Conservation (phyloP, 2,797 vertebrate genomes). For the Parauchenoglanis ngamensis region DNA sequence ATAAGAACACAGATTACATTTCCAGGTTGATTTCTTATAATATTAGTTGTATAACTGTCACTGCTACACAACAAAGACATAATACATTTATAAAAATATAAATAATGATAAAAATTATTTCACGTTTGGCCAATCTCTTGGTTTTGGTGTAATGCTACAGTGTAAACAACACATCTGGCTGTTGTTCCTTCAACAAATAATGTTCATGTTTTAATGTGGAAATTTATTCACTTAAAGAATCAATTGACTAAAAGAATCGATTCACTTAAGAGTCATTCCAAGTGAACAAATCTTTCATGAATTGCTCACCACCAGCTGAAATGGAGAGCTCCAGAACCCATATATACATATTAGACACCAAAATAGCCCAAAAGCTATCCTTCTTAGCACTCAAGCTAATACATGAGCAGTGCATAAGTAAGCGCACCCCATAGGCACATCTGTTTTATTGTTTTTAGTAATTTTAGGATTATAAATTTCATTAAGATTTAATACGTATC, state of each 20-base stretch:
- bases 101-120: not conserved
- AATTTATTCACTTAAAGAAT: not conserved
- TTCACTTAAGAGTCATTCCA: not conserved
- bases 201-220: not conserved
- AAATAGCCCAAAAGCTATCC: not conserved
- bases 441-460: not conserved
- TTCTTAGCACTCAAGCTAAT: not conserved
- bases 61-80: not conserved
- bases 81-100: not conserved
- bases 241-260: not conserved
- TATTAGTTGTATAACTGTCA: not conserved
- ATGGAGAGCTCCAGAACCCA: not conserved
- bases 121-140: not conserved
- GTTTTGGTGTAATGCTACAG: not conserved
- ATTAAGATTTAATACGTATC: not conserved
- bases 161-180: not conserved
- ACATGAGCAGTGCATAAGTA: not conserved
- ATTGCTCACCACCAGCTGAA: not conserved
- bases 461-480: not conserved
- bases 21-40: not conserved
- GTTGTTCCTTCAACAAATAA: too few relatives aligned
- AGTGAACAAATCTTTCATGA: constrained; percentile 1
- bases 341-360: not conserved
- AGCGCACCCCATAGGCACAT: not conserved
- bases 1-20: not conserved